Evolutionary conservation across 1,140 invertebrate species (phyloP).

Genomic region (Drosophila nasuta): DNA sequence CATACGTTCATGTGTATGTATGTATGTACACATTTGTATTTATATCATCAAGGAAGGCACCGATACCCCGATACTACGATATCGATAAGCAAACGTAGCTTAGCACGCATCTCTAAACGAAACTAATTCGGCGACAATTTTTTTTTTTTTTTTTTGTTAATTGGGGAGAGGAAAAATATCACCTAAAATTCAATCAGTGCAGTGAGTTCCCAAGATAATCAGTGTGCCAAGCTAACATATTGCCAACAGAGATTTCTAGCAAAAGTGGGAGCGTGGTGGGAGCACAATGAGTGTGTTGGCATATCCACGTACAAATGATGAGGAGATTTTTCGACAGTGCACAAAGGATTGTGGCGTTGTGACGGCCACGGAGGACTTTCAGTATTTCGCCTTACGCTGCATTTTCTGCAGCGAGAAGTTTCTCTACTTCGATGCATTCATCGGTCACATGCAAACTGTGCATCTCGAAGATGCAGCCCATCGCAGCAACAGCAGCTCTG

Average conservation of each 20-base stretch:
- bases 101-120: conserved; percentile 54
- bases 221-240: conserved; percentile 32
- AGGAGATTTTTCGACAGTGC: conserved; percentile 78
- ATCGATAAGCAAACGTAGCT: conserved; percentile 45
- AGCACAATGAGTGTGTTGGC: conserved; percentile 78
- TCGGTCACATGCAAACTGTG: conserved; percentile 78
- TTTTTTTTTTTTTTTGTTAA: conserved; percentile 50
- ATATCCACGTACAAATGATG: conserved; percentile 83
- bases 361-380: conserved; percentile 80
- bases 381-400: conserved; percentile 76
- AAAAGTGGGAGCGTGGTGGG: conserved; percentile 27
- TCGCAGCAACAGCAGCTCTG: conserved; percentile 22
- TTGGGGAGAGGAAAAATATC: conserved; percentile 29
- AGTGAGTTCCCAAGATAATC: conserved; percentile 19
- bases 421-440: conserved; percentile 81
- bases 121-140: conserved; percentile 58
- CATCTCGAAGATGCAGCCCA: conserved; percentile 59
- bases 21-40: too few relatives aligned
- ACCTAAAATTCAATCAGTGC: conserved; percentile 39
- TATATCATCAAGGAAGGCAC: too few relatives aligned
- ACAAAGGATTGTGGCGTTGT: conserved; percentile 81
- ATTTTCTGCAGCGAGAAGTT: conserved; percentile 76
- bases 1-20: too few relatives aligned
- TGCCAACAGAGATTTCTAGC: conserved; percentile 17
- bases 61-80: conserved; percentile 28